phyloP scores from a whole-genome alignment of 2,797 vertebrate species.

The Sorex maritimensis region DNA sequence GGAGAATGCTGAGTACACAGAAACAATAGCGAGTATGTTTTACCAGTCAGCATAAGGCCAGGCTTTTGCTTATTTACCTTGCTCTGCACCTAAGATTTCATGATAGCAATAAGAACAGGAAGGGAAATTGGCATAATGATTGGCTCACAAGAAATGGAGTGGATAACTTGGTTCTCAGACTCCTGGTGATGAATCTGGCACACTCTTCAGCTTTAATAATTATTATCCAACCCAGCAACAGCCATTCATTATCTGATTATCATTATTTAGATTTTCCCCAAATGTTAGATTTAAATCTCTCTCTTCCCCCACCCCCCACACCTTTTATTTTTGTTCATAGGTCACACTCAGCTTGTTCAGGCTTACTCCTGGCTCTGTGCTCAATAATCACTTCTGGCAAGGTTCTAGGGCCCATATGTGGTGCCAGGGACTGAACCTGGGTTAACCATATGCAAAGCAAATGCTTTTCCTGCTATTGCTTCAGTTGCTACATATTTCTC shows the following conservation, averaged over 20 bases:
- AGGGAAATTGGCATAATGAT: neutral
- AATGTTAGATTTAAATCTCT: constrained; percentile 3
- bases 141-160: neutral
- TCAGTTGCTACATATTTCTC: too few relatives aligned
- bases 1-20: neutral
- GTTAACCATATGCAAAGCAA: too few relatives aligned
- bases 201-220: constrained; percentile 22
- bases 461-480: too few relatives aligned
- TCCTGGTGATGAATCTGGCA: neutral
- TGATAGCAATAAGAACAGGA: neutral
- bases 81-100: neutral
- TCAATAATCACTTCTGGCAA: too few relatives aligned
- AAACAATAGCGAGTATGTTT: neutral
- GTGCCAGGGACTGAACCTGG: too few relatives aligned
- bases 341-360: too few relatives aligned
- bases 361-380: too few relatives aligned
- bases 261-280: constrained; percentile 10
- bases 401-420: too few relatives aligned
- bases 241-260: constrained; percentile 37
- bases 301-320: neutral
- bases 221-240: neutral
- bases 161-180: neutral
- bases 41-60: neutral
- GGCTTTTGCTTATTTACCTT: neutral
- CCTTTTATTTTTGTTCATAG: too few relatives aligned